A percentile compares a stretch with the other conserved stretches of the same genome.
phyloP scores from a whole-genome alignment of 1,140 invertebrate genomes.

The Drosophila nigromelanica region DNA sequence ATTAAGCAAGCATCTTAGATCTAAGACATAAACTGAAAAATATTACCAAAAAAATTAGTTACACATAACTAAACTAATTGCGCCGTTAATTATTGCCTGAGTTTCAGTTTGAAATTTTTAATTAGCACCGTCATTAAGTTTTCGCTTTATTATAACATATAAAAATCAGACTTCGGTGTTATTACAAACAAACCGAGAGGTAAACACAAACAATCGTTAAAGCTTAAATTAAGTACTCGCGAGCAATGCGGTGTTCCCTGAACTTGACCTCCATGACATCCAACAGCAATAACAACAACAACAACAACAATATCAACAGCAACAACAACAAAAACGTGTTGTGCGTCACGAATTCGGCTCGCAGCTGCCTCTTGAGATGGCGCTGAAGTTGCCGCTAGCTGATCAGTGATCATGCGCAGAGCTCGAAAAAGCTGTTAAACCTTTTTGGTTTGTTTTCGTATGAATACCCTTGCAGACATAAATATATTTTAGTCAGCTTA shows the following conservation, averaged over 20 bases:
- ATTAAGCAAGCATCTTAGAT: too few species aligned
- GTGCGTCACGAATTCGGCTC: constrained; percentile 43
- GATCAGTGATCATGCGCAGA: constrained; percentile 30
- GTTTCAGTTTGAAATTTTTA: background rate
- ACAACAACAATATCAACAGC: constrained; percentile 20
- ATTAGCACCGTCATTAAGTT: background rate
- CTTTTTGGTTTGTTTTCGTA: too few species aligned
- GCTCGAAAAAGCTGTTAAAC: constrained; percentile 19
- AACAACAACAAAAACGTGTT: constrained; percentile 27
- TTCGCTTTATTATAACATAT: background rate
- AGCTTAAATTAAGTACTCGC: constrained; percentile 9
- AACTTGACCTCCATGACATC: constrained; percentile 68
- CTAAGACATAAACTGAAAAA: too few species aligned
- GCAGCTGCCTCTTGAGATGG: background rate
- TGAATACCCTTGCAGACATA: too few species aligned
- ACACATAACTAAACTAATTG: background rate
- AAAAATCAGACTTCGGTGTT: background rate
- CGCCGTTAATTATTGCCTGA: background rate
- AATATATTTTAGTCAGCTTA: too few species aligned
- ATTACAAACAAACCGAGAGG: constrained; percentile 14
- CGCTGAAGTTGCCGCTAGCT: background rate
- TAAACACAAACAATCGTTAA: constrained; percentile 20
- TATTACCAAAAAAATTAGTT: background rate
- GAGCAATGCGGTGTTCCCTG: constrained; percentile 61
- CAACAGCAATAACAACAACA: constrained; percentile 15